Evolutionary conservation across 2,113 vertebrate genomes (phyloP), one percentile per base, ranked within the genome.

Genomic region (Cyphomyrus discorhynchus): DNA sequence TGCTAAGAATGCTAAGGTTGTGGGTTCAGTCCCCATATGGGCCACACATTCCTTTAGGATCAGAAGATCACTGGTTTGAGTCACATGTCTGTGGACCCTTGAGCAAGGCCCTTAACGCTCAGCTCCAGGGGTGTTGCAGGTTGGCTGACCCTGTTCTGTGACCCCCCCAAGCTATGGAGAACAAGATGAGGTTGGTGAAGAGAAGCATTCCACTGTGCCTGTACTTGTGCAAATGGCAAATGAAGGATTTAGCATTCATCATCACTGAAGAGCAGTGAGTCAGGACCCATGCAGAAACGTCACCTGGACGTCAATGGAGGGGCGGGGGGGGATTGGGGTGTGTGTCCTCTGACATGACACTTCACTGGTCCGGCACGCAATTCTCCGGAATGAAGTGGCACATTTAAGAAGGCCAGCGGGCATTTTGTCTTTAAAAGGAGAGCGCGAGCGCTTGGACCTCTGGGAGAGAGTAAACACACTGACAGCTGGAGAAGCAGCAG

Each of bases 401-500:
- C 47, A 17, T 50, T 50, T 27, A 5, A 21, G 46, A 27, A 85
- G 47, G 47, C 24, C 10, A 5, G 46, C 52, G 13, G 50, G 50
- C n/a, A 42, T 87, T 92, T 92, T 92, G 92, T 89, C 92, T 92
- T 92, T 92, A 93, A 92, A 93, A 91, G 92, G 92, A 84, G 90
- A 93, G 90, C 74, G 77, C 39, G 62, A 74, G 90, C 77, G 87
- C 89, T 85, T n/a, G 86, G 77, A 56, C 88, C 82, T 86, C 46
- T 74, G 62, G n/a, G 89, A 90, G 88, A 89, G 89, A 91, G 86
- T 90, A 91, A 91, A 91, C 90, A 92, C 45, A 88, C 45, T 90
- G 88, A 31, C 35, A 3, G 24, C 88, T 87, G 86, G 91, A 56
- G 90, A 19, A 84, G 53, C 77, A 89, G 46, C 83, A 46, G 52